These are phyloP conservation scores for Diploptera punctata DNA, from an alignment of 2,888 invertebrate genomes.

Conservation along the genomic window DNA sequence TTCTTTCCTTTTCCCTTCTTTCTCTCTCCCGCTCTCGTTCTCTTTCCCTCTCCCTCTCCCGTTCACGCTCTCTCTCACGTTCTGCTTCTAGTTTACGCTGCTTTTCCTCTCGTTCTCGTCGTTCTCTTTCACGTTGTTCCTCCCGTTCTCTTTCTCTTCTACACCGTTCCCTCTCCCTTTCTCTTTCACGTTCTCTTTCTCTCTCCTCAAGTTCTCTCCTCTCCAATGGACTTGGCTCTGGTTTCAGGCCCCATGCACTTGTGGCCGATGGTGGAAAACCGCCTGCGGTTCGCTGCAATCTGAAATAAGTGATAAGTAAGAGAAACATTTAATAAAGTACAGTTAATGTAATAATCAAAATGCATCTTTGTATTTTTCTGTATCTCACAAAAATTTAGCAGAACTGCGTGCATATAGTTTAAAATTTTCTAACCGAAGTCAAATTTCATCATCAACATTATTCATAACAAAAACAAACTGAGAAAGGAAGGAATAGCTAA, in stretches of 20 bases:
- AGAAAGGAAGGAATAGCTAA: too few relatives aligned
- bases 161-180: conserved; percentile 46
- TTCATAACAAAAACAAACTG: too few relatives aligned
- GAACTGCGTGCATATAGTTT: too few relatives aligned
- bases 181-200: conserved; percentile 57
- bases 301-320: too few relatives aligned
- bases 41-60: conserved; percentile 51
- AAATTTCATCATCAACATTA: too few relatives aligned
- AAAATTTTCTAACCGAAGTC: too few relatives aligned
- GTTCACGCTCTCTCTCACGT: conserved; percentile 62
- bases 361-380: too few relatives aligned
- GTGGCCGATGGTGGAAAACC: conserved; percentile 62
- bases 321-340: too few relatives aligned
- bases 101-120: conserved; percentile 65
- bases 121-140: conserved; percentile 66
- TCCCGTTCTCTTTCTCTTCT: conserved; percentile 63
- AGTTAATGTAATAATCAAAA: too few relatives aligned
- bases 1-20: conserved; percentile 33
- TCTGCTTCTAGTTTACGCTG: conserved; percentile 49
- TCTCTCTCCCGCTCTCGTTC: conserved; percentile 40
- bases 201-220: conserved; percentile 67
- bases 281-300: conserved; percentile 65
- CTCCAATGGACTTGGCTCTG: conserved; percentile 67
- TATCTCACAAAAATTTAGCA: too few relatives aligned
- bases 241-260: conserved; percentile 68